Conservation (phyloP, 2,113 vertebrate species). For the Leiothrix lutea region DNA sequence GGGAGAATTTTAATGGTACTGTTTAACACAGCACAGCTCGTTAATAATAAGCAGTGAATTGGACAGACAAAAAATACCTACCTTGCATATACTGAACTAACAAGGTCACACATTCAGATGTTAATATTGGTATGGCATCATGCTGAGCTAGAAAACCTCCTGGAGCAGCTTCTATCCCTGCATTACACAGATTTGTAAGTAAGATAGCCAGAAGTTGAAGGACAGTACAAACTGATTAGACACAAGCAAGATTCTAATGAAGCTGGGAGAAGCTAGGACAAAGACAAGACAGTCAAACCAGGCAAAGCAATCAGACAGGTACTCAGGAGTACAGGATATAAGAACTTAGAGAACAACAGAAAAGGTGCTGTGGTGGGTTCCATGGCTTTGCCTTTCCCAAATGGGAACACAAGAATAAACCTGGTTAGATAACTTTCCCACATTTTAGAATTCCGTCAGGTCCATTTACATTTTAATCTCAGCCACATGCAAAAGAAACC, state of each 20-base stretch:
- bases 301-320: neutral
- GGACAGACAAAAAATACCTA: neutral
- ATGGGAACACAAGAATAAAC: neutral
- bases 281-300: neutral
- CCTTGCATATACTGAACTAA: neutral
- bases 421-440: rapidly evolving
- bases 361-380: neutral
- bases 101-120: neutral
- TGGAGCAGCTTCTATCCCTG: neutral
- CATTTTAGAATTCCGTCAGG: neutral
- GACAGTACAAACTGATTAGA: neutral
- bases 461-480: neutral
- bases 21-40: neutral
- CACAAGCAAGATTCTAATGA: neutral
- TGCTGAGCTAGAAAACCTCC: neutral
- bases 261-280: neutral
- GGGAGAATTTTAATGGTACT: neutral
- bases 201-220: neutral
- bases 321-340: neutral
- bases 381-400: neutral
- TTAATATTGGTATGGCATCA: neutral
- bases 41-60: neutral
- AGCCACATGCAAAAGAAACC: neutral
- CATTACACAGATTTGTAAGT: neutral
- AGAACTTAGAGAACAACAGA: neutral